Conservation (phyloP, 2,888 invertebrate species). For the Lasioglossum malachurum region DNA sequence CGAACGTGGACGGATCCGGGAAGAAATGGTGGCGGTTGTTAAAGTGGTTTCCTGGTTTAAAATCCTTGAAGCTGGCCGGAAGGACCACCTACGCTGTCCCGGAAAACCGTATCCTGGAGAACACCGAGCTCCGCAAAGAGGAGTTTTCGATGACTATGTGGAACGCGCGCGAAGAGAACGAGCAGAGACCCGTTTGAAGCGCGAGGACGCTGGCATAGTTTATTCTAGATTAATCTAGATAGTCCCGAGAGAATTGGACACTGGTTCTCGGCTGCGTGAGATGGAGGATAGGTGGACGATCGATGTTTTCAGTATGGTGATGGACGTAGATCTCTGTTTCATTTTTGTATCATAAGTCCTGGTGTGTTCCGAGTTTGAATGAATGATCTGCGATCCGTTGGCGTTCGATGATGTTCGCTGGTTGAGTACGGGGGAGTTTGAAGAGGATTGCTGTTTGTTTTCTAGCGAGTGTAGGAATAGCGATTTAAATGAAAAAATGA, state of each 20-base stretch:
- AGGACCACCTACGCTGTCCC: slow-evolving; percentile 58
- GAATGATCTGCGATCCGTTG: background rate
- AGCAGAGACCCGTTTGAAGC: slow-evolving; percentile 68
- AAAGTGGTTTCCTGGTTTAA: slow-evolving; percentile 78
- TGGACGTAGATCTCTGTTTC: background rate
- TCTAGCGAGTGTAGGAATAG: too few relatives aligned
- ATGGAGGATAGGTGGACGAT: background rate
- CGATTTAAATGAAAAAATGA: too few relatives aligned
- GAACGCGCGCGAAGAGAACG: slow-evolving; percentile 62
- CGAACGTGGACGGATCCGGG: slow-evolving; percentile 33
- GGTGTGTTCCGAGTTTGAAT: background rate
- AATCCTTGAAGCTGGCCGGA: slow-evolving; percentile 68
- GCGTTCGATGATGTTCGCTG: background rate
- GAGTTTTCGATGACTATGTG: slow-evolving; percentile 81
- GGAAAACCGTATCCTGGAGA: slow-evolving; percentile 68
- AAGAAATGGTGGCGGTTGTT: slow-evolving; percentile 80
- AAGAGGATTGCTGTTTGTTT: too few relatives aligned
- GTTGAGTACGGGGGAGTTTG: background rate
- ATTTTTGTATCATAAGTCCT: background rate
- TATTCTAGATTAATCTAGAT: background rate
- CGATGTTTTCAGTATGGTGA: background rate
- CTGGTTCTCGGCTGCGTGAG: background rate
- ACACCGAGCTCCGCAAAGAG: slow-evolving; percentile 70
- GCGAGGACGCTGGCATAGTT: background rate
- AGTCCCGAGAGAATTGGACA: background rate